Conservation (phyloP, 2,797 vertebrate species). For the Caiman crocodilus region DNA sequence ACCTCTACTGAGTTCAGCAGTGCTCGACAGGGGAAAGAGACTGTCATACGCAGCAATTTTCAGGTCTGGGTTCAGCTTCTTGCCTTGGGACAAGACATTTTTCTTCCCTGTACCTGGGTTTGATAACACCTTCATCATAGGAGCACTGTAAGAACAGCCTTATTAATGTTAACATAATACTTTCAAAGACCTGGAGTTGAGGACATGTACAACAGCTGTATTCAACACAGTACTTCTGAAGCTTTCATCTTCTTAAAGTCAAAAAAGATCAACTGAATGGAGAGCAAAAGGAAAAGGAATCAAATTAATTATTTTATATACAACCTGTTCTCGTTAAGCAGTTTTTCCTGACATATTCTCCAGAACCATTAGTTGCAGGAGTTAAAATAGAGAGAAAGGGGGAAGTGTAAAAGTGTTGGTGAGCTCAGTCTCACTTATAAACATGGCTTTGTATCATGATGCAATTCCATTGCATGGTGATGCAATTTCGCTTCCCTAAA, state of each 20-base stretch:
- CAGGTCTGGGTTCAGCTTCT: neutral
- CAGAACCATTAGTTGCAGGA: neutral
- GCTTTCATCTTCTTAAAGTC: neutral
- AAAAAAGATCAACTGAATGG: neutral
- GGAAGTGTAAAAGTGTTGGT: neutral
- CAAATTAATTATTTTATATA: neutral
- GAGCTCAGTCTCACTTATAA: neutral
- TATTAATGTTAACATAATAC: neutral
- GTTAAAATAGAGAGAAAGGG: neutral
- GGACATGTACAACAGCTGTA: neutral
- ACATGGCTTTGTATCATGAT: neutral
- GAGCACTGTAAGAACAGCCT: neutral
- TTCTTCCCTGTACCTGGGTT: neutral
- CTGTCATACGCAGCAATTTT: neutral
- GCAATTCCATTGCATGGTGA: neutral
- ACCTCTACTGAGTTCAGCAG: neutral
- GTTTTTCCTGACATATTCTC: neutral
- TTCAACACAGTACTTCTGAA: neutral
- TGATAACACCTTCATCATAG: neutral
- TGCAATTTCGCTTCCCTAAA: neutral
- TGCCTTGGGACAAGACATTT: neutral
- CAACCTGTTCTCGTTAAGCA: neutral
- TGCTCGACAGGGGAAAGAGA: neutral
- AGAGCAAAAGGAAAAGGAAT: neutral
- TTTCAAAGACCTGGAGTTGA: neutral